Conservation (phyloP, 1,140 invertebrate genomes). For the Dreissena rostriformis region DNA sequence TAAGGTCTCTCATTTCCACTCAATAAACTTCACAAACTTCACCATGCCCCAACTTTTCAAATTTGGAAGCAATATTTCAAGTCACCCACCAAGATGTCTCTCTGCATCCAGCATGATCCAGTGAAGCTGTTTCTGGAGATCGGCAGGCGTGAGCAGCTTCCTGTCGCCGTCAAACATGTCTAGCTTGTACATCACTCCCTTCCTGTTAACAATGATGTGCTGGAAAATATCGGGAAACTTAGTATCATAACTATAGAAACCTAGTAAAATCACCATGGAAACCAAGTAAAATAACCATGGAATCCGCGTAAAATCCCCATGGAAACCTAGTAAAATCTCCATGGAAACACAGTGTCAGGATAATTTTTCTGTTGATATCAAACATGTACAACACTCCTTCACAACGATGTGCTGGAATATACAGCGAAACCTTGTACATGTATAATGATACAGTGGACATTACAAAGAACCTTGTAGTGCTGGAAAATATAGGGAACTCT, state of each 20-base stretch:
- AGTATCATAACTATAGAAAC: neutral
- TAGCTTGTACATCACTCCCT: slow-evolving; percentile 81
- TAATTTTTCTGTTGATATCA: neutral
- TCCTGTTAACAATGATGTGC: slow-evolving; percentile 80
- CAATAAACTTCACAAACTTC: too few species aligned
- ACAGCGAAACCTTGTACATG: too few species aligned
- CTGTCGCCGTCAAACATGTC: slow-evolving; percentile 81
- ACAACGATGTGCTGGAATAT: too few species aligned
- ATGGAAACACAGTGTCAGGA: neutral
- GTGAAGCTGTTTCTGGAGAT: slow-evolving; percentile 81
- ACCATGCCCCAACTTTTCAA: too few species aligned
- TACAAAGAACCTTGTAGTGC: too few species aligned
- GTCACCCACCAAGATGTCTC: slow-evolving; percentile 73
- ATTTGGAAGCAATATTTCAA: too few species aligned
- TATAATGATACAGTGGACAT: too few species aligned
- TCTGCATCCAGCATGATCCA: slow-evolving; percentile 82
- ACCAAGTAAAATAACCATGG: neutral
- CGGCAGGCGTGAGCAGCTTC: slow-evolving; percentile 77
- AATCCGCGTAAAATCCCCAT: neutral
- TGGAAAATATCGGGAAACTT: slow-evolving; percentile 55
- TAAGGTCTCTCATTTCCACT: too few species aligned
- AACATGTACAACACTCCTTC: too few species aligned
- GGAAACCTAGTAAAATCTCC: too few species aligned
- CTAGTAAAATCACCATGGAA: too few species aligned
- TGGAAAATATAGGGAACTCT: too few species aligned